Evolutionary conservation across 2,113 vertebrate species (phyloP), one percentile per base, ranked within the genome.

Genomic region (Channa maculata): DNA sequence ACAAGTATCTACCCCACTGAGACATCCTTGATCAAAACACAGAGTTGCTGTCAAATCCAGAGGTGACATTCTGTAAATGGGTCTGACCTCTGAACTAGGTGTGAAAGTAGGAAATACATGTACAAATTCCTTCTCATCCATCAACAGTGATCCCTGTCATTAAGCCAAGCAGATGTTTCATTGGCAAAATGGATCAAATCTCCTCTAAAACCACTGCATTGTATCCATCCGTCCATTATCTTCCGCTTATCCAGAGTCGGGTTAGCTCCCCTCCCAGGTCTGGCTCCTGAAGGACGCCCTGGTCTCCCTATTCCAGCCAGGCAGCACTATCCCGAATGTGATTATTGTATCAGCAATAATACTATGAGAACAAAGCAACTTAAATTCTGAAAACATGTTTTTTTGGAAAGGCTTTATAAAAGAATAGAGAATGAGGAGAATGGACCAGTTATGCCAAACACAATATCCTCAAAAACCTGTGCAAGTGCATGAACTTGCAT

Each of bases 401-500:
- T 51, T 57, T 51, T 37, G 33, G 44, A 71, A 9, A 46, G 15
- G 33, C 10, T 58, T 24, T 15, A 67, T 71, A 37, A 64, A 9
- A 79, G 33, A 69, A 57, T 74, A 12, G 14, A 34, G 14, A 54
- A 68, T 72, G 67, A 68, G 45, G 11, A 43, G 11, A 33, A 51
- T 80, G 72, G 75, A 75, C 61, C 62, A 80, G 65, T 67, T 77
- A 62, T 59, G 55, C 65, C 65, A 62, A 11, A 51, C 9, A 57
- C n/a, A 55, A 77, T 77, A 83, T 62, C n/a, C 57, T 3, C 37
- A 69, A 61, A 79, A 60, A 33, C 57, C 63, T 65, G 5, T 68
- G 43, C 48, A 59, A 71, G 46, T 53, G 51, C 58, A 49, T 58
- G 11, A 59, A 66, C 39, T 57, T 46, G 34, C 44, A 48, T 39